Percentiles rank a stretch among this genome's conserved stretches.
These are phyloP conservation scores for Phocides pigmalion DNA, from an alignment of 1,140 invertebrate genomes.

Conservation along the genomic window DNA sequence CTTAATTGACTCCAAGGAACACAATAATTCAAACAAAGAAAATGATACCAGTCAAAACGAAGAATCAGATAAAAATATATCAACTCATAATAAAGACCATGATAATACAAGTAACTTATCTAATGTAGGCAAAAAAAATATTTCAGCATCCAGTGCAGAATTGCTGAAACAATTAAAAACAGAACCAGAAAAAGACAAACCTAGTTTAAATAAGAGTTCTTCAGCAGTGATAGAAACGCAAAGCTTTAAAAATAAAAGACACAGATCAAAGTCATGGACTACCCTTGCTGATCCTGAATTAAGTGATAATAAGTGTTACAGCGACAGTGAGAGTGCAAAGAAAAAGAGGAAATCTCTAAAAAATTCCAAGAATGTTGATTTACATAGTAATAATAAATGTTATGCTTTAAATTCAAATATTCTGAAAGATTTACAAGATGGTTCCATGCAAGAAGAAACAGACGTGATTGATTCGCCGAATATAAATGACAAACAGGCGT, in stretches of 20 bases:
- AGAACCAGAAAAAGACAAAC: constrained; percentile 37
- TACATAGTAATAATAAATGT: constrained; percentile 36
- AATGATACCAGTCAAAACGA: constrained; percentile 14
- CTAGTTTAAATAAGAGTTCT: constrained; percentile 53
- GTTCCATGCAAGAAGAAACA: constrained; percentile 8
- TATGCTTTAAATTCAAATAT: constrained; percentile 34
- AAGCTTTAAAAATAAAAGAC: constrained; percentile 48
- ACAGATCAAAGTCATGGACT: constrained; percentile 65
- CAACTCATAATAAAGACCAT: neutral
- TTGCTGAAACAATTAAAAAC: constrained; percentile 45
- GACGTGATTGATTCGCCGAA: neutral
- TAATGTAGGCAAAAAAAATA: constrained; percentile 31
- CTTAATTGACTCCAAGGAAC: constrained; percentile 2
- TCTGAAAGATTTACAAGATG: constrained; percentile 29
- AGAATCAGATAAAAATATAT: neutral
- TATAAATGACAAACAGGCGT: neutral
- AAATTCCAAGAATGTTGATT: constrained; percentile 6
- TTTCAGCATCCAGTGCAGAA: constrained; percentile 43
- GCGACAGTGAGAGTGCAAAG: constrained; percentile 62
- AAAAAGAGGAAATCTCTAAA: constrained; percentile 45
- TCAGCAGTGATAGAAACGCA: constrained; percentile 39
- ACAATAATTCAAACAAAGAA: constrained; percentile 26
- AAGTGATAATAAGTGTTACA: constrained; percentile 51
- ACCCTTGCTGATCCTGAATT: constrained; percentile 26
- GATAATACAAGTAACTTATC: constrained; percentile 2